Base-by-base conservation (phyloP, 2,113 vertebrate species). In the Callionymus lyra region DNA sequence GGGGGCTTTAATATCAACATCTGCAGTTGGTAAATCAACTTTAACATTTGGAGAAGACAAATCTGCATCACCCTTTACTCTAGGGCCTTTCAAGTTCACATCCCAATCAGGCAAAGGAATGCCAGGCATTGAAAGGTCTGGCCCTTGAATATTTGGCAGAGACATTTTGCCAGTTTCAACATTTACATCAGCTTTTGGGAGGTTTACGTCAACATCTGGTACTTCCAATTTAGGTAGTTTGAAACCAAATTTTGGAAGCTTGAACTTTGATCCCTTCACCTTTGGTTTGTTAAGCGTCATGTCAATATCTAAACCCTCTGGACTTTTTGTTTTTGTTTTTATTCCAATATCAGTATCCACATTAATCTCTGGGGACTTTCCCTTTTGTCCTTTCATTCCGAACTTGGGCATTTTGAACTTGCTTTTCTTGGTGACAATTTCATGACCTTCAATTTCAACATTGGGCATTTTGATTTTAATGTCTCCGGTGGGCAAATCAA, bases 351-450 rank as follows among this genome's bases (percentile, higher is more conserved):
- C 12, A 12, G 21, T 8, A 27, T 27, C 21, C 4, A 27, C 21
- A 8, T 27, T 27, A 27, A 27, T 8, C 4, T 27, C 21, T 63
- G 0, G 82, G 6, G 0, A 6, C 34, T 35, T 35, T 12, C 6
- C 12, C 34, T 82, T 73, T 2, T 21, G 41, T 11, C 43, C 15
- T 44, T 45, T 35, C 5, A 44, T 44, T 33, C 62, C 42, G 31
- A 47, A 58, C 38, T 51, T 2, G 2, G 79, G 77, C 56, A 76
- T 61, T 52, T 70, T 72, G 13, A 76, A 53, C 43, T 64, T 57
- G 15, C 46, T 40, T 4, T 18, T 4, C 10, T 27, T 12, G 2
- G 42, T 18, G 3, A 12, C 31, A 2, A 39, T 34, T 9, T 56
- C 14, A 4, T 9, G 38, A 10, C 14, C 13, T 11, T 62, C 38